Conservation (phyloP, 2,113 vertebrate genomes). For the Barnardius zonarius region DNA sequence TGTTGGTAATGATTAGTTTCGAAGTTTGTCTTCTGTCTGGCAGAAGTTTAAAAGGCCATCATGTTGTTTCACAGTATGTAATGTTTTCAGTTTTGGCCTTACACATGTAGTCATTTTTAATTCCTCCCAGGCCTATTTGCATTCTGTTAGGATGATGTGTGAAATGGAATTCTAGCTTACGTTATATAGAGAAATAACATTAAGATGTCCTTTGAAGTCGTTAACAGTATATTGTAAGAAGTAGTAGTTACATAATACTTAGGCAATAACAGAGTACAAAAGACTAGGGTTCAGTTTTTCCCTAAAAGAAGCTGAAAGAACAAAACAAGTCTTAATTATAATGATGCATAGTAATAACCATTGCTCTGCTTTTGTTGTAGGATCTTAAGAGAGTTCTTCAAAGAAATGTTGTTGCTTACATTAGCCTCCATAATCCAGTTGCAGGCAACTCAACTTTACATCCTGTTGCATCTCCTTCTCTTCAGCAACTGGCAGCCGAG, state of each 20-base stretch:
- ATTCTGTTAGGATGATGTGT: constrained; percentile 27
- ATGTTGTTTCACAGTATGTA: constrained; percentile 2
- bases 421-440: constrained; percentile 86
- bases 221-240: neutral
- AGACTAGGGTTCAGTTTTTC: neutral
- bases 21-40: constrained; percentile 44
- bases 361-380: constrained; percentile 68
- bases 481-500: constrained; percentile 84
- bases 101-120: constrained; percentile 27
- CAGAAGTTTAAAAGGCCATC: neutral
- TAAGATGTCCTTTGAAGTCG: constrained; percentile 38
- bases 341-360: neutral
- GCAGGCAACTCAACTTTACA: constrained; percentile 78
- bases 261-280: neutral
- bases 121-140: neutral
- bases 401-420: constrained; percentile 85
- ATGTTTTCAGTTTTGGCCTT: constrained; percentile 21
- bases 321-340: neutral
- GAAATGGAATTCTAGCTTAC: constrained; percentile 26
- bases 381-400: constrained; percentile 84
- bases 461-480: constrained; percentile 84
- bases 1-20: constrained; percentile 35
- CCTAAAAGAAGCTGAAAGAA: neutral
- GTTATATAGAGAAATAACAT: neutral
- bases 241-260: neutral